Evolutionary conservation across 64 coral and sea anemone species (phyloP).

Genomic region (Acropora yongei): DNA sequence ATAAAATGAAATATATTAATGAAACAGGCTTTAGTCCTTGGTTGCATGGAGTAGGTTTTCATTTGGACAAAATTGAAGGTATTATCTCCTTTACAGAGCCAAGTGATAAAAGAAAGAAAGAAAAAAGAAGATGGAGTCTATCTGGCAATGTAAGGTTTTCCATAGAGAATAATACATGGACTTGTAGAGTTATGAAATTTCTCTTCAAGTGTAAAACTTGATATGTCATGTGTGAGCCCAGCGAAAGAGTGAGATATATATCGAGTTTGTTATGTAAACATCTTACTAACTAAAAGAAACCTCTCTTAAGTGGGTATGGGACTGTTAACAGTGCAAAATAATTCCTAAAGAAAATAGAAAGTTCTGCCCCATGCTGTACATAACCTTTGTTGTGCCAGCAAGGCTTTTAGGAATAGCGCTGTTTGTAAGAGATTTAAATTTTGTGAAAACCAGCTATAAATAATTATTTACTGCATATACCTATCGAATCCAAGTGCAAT

Average conservation of each 20-base stretch:
- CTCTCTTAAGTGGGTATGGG: too few species aligned
- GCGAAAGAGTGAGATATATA: too few species aligned
- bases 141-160: constrained; percentile 77
- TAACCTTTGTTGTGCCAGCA: not conserved
- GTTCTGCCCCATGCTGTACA: not conserved
- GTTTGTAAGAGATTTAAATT: not conserved
- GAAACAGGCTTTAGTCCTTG: too few species aligned
- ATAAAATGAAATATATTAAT: too few species aligned
- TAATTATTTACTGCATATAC: too few species aligned
- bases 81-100: not conserved
- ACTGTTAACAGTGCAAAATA: not conserved
- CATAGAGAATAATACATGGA: not conserved
- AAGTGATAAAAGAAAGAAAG: constrained; percentile 3
- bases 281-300: too few species aligned
- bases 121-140: constrained; percentile 60
- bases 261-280: too few species aligned
- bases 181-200: too few species aligned
- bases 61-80: not conserved
- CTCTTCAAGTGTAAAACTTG: too few species aligned
- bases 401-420: not conserved
- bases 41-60: not conserved
- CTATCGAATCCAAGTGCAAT: too few species aligned
- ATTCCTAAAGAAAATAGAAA: not conserved
- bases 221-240: too few species aligned
- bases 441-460: not conserved